These are phyloP conservation scores for Acanthiza pusilla DNA, from an alignment of 2,797 vertebrate species.

Conservation along the genomic window DNA sequence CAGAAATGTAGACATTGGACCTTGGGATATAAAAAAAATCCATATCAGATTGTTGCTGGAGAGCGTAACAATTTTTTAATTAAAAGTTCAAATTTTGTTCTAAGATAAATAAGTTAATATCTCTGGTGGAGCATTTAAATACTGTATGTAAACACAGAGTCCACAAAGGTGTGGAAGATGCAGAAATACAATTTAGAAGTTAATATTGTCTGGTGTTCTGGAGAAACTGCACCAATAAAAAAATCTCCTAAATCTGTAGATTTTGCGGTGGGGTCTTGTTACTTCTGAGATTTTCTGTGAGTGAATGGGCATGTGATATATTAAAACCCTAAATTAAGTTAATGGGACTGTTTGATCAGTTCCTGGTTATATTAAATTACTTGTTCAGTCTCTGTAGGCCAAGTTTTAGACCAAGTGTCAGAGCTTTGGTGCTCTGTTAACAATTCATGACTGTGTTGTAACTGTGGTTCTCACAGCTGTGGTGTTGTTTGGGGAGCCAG, in stretches of 20 bases:
- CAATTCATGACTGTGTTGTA: background rate
- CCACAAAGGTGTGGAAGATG: background rate
- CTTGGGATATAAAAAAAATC: background rate
- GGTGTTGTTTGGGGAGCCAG: slow-evolving; percentile 87
- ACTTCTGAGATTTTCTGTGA: background rate
- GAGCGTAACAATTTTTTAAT: background rate
- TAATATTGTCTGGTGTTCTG: background rate
- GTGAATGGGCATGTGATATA: background rate
- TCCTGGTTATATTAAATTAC: background rate
- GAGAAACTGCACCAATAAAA: background rate
- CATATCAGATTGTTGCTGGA: background rate
- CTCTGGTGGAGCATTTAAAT: background rate
- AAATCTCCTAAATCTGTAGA: background rate
- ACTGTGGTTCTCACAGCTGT: slow-evolving; percentile 73
- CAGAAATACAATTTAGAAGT: background rate
- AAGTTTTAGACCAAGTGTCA: background rate
- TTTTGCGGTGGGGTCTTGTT: background rate
- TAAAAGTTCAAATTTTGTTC: background rate
- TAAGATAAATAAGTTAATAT: background rate
- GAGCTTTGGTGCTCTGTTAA: background rate
- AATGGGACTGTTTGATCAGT: background rate
- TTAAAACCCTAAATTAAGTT: background rate
- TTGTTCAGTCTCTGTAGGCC: background rate
- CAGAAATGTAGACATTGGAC: background rate
- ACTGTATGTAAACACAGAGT: background rate